Percentiles rank a stretch among this genome's conserved stretches.
phyloP scores from a whole-genome alignment of 2,797 vertebrate genomes.

The Enteromius mattozi region DNA sequence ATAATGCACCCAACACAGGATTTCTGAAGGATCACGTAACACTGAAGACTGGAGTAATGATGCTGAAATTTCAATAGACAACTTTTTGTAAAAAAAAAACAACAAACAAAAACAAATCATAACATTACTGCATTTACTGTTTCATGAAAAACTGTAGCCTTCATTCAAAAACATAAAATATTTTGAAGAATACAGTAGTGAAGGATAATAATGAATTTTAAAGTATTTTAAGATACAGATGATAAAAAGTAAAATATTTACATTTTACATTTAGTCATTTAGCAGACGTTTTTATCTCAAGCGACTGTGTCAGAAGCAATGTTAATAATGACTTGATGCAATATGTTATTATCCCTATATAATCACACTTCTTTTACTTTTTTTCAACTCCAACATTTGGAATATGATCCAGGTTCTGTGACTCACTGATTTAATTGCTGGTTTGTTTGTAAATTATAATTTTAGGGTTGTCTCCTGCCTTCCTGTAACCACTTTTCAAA shows the following conservation, averaged over 20 bases:
- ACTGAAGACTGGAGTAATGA: not conserved
- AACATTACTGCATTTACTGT: no score
- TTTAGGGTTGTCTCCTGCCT: not conserved
- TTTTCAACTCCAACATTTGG: not conserved
- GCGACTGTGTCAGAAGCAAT: not conserved
- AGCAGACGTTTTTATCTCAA: no score
- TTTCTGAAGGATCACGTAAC: not conserved
- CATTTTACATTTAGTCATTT: no score
- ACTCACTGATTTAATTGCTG: slow-evolving; percentile 3
- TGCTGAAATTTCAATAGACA: not conserved
- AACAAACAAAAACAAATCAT: no score
- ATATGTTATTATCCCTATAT: not conserved
- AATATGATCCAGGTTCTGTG: not conserved
- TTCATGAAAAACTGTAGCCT: no score
- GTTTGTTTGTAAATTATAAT: not conserved
- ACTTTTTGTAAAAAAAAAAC: no score
- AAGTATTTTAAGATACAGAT: not conserved
- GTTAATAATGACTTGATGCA: not conserved
- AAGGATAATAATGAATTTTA: no score
- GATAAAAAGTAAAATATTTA: not conserved
- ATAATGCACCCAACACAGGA: no score
- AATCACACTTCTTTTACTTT: not conserved
- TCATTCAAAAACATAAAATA: no score
- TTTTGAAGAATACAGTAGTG: no score
- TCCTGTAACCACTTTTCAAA: not conserved